A percentile compares a stretch with the other conserved stretches of the same genome.
Conservation (phyloP, 2,888 invertebrate species). For the Drosophila hamatofila region DNA sequence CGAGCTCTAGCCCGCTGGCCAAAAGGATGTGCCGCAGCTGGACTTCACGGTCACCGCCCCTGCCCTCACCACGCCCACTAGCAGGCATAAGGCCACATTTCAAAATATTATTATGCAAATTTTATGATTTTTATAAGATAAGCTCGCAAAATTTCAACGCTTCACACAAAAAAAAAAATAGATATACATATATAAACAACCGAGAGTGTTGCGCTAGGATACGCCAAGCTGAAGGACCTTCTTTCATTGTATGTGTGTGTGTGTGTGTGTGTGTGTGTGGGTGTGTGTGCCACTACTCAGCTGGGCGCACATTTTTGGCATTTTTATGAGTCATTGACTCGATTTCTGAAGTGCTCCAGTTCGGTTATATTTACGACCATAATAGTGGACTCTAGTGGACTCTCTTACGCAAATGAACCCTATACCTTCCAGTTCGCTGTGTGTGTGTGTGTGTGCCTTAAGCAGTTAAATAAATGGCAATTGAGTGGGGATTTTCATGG, state of each 20-base stretch:
- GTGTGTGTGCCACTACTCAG: slow-evolving; percentile 35
- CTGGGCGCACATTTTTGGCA: slow-evolving; percentile 77
- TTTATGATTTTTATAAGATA: slow-evolving; percentile 81
- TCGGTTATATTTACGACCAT: slow-evolving; percentile 43
- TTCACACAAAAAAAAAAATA: slow-evolving; percentile 33
- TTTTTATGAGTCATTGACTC: slow-evolving; percentile 80
- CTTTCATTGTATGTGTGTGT: slow-evolving; percentile 1
- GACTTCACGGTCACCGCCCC: slow-evolving; percentile 20
- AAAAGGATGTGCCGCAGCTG: slow-evolving; percentile 57
- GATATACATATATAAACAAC: slow-evolving; percentile 36
- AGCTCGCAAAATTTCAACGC: slow-evolving; percentile 76
- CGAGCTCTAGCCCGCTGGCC: slow-evolving; percentile 37
- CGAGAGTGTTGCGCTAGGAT: slow-evolving; percentile 39
- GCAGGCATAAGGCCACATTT: slow-evolving; percentile 60
- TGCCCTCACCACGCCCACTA: background rate
- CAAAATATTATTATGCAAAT: slow-evolving; percentile 82
- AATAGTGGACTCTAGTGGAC: slow-evolving; percentile 42
- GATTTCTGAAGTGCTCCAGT: slow-evolving; percentile 71
- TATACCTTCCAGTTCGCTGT: background rate
- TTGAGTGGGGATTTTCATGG: slow-evolving; percentile 42
- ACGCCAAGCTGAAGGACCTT: slow-evolving; percentile 37
- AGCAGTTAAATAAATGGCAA: slow-evolving; percentile 44
- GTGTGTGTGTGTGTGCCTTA: slow-evolving; percentile 14
- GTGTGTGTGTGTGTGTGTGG: background rate
- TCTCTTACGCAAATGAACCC: slow-evolving; percentile 54